These are phyloP conservation scores for Carcina quercana DNA, from an alignment of 2,888 invertebrate species.

Conservation along the genomic window DNA sequence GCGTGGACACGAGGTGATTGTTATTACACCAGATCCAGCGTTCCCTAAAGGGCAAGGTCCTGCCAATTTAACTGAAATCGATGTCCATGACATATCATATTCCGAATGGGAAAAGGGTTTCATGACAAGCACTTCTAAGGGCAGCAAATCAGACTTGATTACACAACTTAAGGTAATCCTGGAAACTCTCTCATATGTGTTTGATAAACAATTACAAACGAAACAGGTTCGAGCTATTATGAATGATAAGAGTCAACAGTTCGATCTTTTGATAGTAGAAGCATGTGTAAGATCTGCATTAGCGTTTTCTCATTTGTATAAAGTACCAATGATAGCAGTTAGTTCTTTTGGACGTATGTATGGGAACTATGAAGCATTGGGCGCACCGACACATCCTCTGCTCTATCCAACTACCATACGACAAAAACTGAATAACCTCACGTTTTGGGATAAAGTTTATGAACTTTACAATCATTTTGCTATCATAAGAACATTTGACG, in stretches of 20 bases:
- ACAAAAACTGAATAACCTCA: conserved; percentile 23
- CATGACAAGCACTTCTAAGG: conserved; percentile 13
- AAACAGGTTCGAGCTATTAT: conserved; percentile 23
- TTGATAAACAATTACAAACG: conserved; percentile 17
- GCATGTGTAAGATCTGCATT: conserved; percentile 19
- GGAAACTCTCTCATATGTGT: too few relatives aligned
- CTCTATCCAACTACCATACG: conserved; percentile 17
- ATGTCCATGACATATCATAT: conserved; percentile 37
- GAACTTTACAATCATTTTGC: conserved; percentile 16
- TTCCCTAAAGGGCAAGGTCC: conserved; percentile 30
- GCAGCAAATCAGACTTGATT: conserved; percentile 10
- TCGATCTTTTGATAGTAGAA: conserved; percentile 36
- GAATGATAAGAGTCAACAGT: conserved; percentile 17
- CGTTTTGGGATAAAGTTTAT: conserved; percentile 24
- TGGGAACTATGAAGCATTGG: conserved; percentile 15
- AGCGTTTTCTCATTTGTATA: conserved; percentile 25
- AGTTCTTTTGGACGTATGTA: conserved; percentile 26
- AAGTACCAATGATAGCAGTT: conserved; percentile 34
- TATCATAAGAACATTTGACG: not conserved
- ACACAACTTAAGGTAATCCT: conserved; percentile 18
- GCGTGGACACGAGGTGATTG: conserved; percentile 55
- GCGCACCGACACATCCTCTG: conserved; percentile 22
- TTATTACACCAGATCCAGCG: conserved; percentile 51
- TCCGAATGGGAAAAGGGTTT: conserved; percentile 17
- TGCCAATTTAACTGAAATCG: conserved; percentile 50